phyloP scores from a whole-genome alignment of 2,797 vertebrate genomes.

The Phaenicophaeus curvirostris region DNA sequence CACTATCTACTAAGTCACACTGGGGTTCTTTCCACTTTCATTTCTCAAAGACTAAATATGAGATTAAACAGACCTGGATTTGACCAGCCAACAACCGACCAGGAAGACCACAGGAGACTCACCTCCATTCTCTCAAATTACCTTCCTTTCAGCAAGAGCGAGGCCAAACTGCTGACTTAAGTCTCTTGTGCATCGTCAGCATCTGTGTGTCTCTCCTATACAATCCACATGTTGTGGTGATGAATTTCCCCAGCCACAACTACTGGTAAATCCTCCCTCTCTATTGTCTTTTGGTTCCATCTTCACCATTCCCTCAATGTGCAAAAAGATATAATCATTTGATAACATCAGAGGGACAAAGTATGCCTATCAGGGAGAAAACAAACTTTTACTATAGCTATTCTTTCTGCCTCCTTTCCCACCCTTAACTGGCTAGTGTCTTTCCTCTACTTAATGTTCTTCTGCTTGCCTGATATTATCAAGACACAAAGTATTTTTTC shows the following conservation, averaged over 20 bases:
- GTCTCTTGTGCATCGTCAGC: not conserved
- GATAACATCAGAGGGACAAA: not conserved
- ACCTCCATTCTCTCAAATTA: not conserved
- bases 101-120: not conserved
- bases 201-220: not conserved
- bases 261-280: not conserved
- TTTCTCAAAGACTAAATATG: not conserved
- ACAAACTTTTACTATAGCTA: not conserved
- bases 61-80: not conserved
- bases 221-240: not conserved
- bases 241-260: not conserved
- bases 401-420: not conserved
- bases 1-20: not conserved
- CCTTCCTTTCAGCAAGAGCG: accelerated
- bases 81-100: not conserved
- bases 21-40: not conserved
- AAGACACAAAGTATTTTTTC: not conserved
- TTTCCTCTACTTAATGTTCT: not conserved
- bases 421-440: not conserved
- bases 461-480: not conserved
- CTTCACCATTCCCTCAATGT: accelerated
- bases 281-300: not conserved
- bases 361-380: not conserved
- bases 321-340: not conserved
- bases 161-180: not conserved